Base-by-base conservation (phyloP, 2,888 invertebrate genomes). In the Caenorhabditis auriculariae region DNA sequence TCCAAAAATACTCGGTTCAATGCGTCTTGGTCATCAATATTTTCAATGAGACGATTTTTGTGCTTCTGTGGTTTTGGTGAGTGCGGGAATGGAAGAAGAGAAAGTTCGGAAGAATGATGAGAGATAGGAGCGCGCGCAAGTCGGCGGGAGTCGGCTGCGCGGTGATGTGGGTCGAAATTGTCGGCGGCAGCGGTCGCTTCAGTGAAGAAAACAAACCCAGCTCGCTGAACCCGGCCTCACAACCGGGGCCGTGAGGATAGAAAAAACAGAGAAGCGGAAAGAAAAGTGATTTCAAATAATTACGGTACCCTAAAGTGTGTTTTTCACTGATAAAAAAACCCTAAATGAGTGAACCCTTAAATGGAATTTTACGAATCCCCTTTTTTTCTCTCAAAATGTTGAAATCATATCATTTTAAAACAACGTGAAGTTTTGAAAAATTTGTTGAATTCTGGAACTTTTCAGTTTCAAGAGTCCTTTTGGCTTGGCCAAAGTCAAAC, bases 11-110 rank as follows among this genome's bases (percentile, higher is more conserved):
- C 57, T 78, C 77, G 0, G 77, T 80, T 6, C 80, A 80, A 62
- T 80, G 80, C 47, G 81, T 80, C 3, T 69, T 80, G 12, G 80
- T 80, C 21, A 80, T 80, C 59, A 80, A 80, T 66, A 77, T 80
- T 44, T 80, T 80, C 72, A 81, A 77, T 49, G 81, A 80, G 55
- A 80, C 77, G 59, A 81, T 80, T 29, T 81, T 81, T 60, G 71
- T 81, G 17, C 57, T 80, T 37, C 66, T 80, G 2, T 81, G 79
- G 78, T 80, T 74, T 52, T 74, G 71, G 73, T 73, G 15, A 57
- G 68, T 51, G 21, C 37, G 24, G 12, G 35, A 3, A 32, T 12
- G 32, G 7, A 12, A 9, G n/a, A n/a, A n/a, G n/a, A n/a, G n/a
- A n/a, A n/a, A n/a, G n/a, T n/a, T n/a, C n/a, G n/a, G n/a, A n/a